Evolutionary conservation across 2,797 vertebrate species (phyloP), one percentile per base, ranked within the genome.

Genomic region (Lacerta viridis): DNA sequence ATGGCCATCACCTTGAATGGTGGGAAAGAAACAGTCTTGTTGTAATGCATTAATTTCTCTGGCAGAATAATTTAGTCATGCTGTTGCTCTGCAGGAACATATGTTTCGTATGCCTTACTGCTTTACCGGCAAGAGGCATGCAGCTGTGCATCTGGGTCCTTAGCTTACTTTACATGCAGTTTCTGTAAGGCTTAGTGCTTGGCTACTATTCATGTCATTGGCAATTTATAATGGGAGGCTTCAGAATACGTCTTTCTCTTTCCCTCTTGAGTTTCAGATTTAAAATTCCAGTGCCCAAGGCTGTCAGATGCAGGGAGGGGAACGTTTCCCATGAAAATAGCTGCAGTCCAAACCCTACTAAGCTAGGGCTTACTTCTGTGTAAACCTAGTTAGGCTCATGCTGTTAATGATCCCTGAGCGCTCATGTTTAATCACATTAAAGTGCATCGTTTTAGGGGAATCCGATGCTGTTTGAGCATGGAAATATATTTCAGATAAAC

Each of bases 401-500:
- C 20, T 23, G 61, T 77, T 94, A 93, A 94, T 95, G 5, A 95
- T 95, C 94, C 93, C 93, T 89, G 83, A 90, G 83, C 61, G 86
- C 91, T 88, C 93, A 88, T 69, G 1, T 82, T 89, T 69, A 87
- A 90, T 92, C 92, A 90, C 83, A 90, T 86, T 91, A 90, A 91
- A 95, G 92, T 93, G 83, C 89, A 84, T 74, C 78, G 39, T 95
- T 94, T 94, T 92, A 93, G 87, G 88, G 89, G 85, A 84, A 80
- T 83, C 77, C 79, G 46, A 92, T 64, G 90, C 87, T 94, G 88
- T 91, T 90, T 88, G 89, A 92, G 90, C 84, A 87, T 94, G 89
- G 92, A 93, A 95, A 91, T 90, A 90, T 93, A 91, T 88, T 95
- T 93, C 89, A 92, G 90, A 93, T 94, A 93, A 93, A 55, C 81